Evolutionary conservation across 2,888 invertebrate species (phyloP).

Genomic region (Acanthosepion esculentum): DNA sequence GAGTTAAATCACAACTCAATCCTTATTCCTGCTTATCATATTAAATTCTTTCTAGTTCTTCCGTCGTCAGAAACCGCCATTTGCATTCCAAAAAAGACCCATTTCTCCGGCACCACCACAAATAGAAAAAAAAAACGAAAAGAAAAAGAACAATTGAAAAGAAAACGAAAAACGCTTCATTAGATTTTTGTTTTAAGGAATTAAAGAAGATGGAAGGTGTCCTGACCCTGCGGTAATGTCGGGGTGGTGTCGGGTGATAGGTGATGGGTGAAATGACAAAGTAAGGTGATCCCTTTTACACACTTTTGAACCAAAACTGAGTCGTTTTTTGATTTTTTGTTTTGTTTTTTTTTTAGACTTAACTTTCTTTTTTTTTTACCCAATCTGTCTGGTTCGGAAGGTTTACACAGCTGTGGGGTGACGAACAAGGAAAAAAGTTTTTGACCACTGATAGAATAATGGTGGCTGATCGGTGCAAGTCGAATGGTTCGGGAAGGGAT

Average conservation of each 20-base stretch:
- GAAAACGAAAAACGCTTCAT: background rate
- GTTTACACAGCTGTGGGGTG: background rate
- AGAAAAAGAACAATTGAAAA: background rate
- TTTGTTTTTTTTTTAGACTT: background rate
- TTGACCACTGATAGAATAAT: background rate
- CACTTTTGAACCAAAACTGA: background rate
- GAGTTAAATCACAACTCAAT: conserved; percentile 11
- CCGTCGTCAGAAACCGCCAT: conserved; percentile 2
- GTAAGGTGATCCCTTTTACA: background rate
- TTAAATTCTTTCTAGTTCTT: background rate
- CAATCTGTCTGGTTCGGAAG: background rate
- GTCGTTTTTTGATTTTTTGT: too few relatives aligned
- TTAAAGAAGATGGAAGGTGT: conserved; percentile 25
- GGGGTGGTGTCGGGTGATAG: background rate
- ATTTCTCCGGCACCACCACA: background rate
- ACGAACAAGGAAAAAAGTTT: background rate
- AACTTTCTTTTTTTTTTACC: background rate
- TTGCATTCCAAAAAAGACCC: background rate
- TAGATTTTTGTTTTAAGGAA: background rate
- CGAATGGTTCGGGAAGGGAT: background rate
- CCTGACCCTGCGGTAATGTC: background rate
- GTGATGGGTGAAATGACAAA: background rate
- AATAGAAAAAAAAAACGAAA: background rate
- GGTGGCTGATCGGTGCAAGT: background rate
- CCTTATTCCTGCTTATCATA: conserved; percentile 8